Conservation (phyloP, 1,140 invertebrate genomes). For the Bombus superbus region DNA sequence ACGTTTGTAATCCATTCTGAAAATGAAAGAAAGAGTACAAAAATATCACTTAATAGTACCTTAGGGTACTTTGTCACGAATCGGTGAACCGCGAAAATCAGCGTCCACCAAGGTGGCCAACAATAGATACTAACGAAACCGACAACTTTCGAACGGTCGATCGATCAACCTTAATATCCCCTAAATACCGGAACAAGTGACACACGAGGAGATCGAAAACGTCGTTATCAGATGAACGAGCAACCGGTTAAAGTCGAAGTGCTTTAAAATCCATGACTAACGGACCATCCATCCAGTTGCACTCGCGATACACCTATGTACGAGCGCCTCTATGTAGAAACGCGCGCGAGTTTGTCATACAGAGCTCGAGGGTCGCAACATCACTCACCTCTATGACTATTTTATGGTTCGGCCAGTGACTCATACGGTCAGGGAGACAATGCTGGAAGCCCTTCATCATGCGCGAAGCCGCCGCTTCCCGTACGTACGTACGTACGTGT, state of each 20-base stretch:
- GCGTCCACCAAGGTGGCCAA: not conserved
- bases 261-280: conserved; percentile 25
- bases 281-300: not conserved
- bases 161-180: conserved; percentile 42
- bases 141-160: conserved; percentile 9
- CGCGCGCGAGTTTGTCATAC: conserved; percentile 56
- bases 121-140: conserved; percentile 46
- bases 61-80: not conserved
- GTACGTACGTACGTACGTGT: conserved; percentile 31
- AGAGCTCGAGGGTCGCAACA: conserved; percentile 60
- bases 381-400: conserved; percentile 74
- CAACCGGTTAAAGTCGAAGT: not conserved
- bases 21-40: not conserved
- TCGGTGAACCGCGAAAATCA: conserved; percentile 36
- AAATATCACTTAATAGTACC: not conserved
- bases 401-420: conserved; percentile 75
- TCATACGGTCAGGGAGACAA: conserved; percentile 73
- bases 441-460: conserved; percentile 76
- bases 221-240: not conserved
- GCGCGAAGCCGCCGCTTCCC: conserved; percentile 51
- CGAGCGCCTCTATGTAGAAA: conserved; percentile 24
- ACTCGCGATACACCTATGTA: not conserved
- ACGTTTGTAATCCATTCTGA: not conserved
- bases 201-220: not conserved
- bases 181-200: conserved; percentile 29